phyloP scores from a whole-genome alignment of 2,888 invertebrate genomes.

The Synergus laeviventris region DNA sequence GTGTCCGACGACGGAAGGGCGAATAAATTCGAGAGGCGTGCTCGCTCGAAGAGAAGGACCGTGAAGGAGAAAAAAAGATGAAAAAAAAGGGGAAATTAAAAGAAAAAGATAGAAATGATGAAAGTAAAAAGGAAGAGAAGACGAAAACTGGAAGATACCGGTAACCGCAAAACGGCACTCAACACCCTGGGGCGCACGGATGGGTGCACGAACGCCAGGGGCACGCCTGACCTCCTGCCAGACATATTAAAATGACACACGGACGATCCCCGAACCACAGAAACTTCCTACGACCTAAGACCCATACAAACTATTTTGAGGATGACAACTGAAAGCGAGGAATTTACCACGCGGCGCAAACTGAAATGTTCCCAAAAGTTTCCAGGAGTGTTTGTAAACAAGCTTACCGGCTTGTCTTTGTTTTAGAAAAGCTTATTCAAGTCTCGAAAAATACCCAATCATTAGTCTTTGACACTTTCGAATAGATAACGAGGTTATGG shows the following conservation, averaged over 20 bases:
- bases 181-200: slow-evolving; percentile 63
- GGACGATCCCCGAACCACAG: slow-evolving; percentile 54
- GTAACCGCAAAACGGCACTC: slow-evolving; percentile 42
- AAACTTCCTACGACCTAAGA: slow-evolving; percentile 52
- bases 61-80: slow-evolving; percentile 40
- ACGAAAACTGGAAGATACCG: slow-evolving; percentile 55
- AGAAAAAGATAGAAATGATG: slow-evolving; percentile 41
- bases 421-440: slow-evolving; percentile 1
- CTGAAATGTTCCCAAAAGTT: slow-evolving; percentile 56
- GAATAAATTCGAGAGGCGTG: slow-evolving; percentile 41
- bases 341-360: slow-evolving; percentile 56
- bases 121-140: slow-evolving; percentile 42
- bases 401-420: slow-evolving; percentile 28
- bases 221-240: slow-evolving; percentile 73
- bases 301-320: slow-evolving; percentile 69
- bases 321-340: slow-evolving; percentile 60
- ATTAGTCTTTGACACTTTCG: slow-evolving; percentile 16
- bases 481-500: background rate
- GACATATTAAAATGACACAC: slow-evolving; percentile 74
- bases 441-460: slow-evolving; percentile 3
- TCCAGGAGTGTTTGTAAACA: slow-evolving; percentile 61
- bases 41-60: slow-evolving; percentile 23
- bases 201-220: slow-evolving; percentile 61
- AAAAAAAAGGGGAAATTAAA: slow-evolving; percentile 15
- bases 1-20: slow-evolving; percentile 38